Evolutionary conservation across 2,888 invertebrate genomes (phyloP), one percentile per base, ranked within the genome.

Genomic region (Scrobipalpa atriplicella): DNA sequence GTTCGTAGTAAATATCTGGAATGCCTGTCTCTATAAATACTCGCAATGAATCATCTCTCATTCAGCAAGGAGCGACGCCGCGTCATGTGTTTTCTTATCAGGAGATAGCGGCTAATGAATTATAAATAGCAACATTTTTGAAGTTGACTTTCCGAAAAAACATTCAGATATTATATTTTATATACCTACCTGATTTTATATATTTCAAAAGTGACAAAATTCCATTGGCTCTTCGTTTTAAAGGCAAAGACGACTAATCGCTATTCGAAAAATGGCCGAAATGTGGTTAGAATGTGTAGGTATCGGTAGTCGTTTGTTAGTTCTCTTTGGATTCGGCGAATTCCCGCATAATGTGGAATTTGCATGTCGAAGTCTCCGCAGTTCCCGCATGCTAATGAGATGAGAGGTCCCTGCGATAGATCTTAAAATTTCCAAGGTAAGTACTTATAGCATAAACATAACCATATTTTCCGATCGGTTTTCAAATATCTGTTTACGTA

Each of bases 1-100:
- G 76, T 86, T 83, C 82, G 83, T 90, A 89, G 88, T 89, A 89
- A 89, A 86, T 84, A 80, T 77, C 77, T 75, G 70, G 76, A 83
- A 83, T 83, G 80, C 78, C 83, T 74, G 74, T 74, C 67, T 79
- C 85, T 88, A 87, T 86, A 87, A 86, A 88, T 89, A 89, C 80
- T 84, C 70, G 68, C 74, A 76, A 77, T 91, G 90, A 90, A 82
- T 90, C 90, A 90, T 79, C 75, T 71, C 74, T 78, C 87, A 88
- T 90, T 90, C 85, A 89, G 72, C 71, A 73, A 70, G 75, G 73
- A 71, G 72, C 69, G 71, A 89, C 87, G 87, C 83, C 80, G 79
- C 80, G 75, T 69, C 72, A 74, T 56, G 21, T n/a, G 29, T 16
- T 1, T 1, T n/a, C 58, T 58, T 58, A 29, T 36, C 58, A n/a